Percentiles rank a stretch among this genome's conserved stretches.
Conservation (phyloP, 2,888 invertebrate species). For the Tachina fera region DNA sequence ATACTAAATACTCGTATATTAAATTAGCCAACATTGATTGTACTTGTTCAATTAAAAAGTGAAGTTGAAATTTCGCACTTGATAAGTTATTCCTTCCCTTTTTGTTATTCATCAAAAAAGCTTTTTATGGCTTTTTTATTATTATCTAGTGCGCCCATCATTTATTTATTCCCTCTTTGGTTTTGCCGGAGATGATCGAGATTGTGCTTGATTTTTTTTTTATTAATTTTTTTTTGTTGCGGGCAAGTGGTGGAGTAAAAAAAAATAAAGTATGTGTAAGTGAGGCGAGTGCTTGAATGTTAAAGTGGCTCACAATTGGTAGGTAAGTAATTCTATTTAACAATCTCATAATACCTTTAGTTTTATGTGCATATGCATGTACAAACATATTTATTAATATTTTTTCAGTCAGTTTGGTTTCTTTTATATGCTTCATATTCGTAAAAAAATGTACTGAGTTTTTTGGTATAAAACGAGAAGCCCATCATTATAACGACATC, state of each 20-base stretch:
- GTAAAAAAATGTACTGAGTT: conserved; percentile 38
- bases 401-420: conserved; percentile 43
- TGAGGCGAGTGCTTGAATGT: conserved; percentile 17
- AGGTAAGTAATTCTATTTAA: conserved; percentile 29
- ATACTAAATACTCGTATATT: too few species aligned
- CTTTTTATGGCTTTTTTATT: not conserved
- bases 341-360: conserved; percentile 13
- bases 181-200: conserved; percentile 43
- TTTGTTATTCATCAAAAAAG: too few species aligned
- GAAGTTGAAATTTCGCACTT: too few species aligned
- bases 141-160: conserved; percentile 13
- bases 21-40: too few species aligned
- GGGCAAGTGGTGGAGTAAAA: not conserved
- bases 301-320: conserved; percentile 22
- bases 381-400: conserved; percentile 34
- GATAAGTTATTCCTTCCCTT: too few species aligned
- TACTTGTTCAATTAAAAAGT: too few species aligned
- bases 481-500: conserved; percentile 60
- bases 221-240: not conserved
- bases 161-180: not conserved
- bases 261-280: conserved; percentile 22
- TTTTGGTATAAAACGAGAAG: conserved; percentile 64
- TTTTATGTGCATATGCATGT: not conserved
- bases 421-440: conserved; percentile 54
- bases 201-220: conserved; percentile 14